phyloP scores from a whole-genome alignment of 2,888 invertebrate species.

The Pristionchus fissidentatus region DNA sequence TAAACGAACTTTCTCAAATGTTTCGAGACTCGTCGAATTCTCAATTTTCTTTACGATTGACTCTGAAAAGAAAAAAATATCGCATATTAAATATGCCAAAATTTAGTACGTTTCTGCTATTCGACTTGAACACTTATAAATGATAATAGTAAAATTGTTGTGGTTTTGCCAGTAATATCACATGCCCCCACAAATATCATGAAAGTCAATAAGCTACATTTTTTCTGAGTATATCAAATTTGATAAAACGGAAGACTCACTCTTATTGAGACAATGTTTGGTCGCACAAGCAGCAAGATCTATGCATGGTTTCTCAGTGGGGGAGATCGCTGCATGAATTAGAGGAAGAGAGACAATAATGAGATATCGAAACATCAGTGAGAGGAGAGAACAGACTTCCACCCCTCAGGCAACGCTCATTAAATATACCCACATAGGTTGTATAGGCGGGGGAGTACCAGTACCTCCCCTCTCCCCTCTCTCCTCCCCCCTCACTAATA shows the following conservation, averaged over 20 bases:
- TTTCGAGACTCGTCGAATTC: constrained; percentile 7
- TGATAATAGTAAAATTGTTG: no score
- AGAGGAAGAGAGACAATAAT: constrained; percentile 19
- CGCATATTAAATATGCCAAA: no score
- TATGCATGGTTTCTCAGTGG: neutral
- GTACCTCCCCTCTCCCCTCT: constrained; percentile 11
- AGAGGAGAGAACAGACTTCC: neutral
- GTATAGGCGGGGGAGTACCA: neutral
- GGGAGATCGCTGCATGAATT: neutral
- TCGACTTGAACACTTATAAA: no score
- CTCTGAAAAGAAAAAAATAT: neutral
- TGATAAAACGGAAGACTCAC: neutral
- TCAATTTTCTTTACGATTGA: constrained; percentile 9
- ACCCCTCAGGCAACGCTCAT: neutral
- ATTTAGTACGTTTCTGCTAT: no score
- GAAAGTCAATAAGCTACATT: neutral
- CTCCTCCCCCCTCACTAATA: no score
- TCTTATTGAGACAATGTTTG: constrained; percentile 41
- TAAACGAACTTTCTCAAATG: neutral
- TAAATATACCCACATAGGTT: constrained; percentile 16
- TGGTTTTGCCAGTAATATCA: no score
- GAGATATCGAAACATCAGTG: constrained; percentile 31
- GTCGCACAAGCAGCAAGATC: constrained; percentile 38
- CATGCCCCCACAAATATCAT: neutral
- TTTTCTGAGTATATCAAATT: neutral